phyloP scores from a whole-genome alignment of 2,888 invertebrate species.

The Pristionchus mayeri region DNA sequence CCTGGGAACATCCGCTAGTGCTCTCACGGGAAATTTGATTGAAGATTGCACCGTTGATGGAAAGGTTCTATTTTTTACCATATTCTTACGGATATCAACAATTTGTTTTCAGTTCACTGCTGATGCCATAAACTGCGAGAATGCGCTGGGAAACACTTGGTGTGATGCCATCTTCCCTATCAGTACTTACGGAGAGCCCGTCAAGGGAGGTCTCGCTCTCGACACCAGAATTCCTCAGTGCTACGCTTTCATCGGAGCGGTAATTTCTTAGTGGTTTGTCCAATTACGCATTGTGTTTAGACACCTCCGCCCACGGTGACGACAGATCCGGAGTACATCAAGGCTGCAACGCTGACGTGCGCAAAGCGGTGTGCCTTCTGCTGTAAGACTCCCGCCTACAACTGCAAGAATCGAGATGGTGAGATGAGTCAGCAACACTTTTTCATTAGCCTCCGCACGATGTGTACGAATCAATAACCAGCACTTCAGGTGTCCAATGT shows the following conservation, averaged over 20 bases:
- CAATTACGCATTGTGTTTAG: too few relatives aligned
- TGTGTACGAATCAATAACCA: neutral
- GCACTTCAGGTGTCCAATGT: neutral
- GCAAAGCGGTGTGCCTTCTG: constrained; percentile 59
- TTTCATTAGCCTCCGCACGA: too few relatives aligned
- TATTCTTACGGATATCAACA: neutral
- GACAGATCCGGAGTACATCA: neutral
- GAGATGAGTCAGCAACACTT: neutral
- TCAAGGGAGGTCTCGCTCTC: neutral
- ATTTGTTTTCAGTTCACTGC: neutral
- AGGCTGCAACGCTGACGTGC: constrained; percentile 52
- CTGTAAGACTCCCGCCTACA: constrained; percentile 55
- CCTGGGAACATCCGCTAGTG: neutral
- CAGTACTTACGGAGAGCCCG: neutral
- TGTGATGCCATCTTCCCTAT: too few relatives aligned
- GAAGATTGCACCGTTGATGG: neutral
- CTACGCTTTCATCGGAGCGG: neutral
- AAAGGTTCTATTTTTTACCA: neutral
- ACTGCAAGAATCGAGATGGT: constrained; percentile 54
- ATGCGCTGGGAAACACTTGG: too few relatives aligned
- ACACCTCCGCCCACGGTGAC: too few relatives aligned
- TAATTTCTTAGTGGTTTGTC: too few relatives aligned
- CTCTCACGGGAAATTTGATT: neutral
- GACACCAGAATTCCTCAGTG: neutral
- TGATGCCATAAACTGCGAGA: constrained; percentile 8